Base-by-base conservation (phyloP, 2,113 vertebrate species). In the Corydoras sp. region DNA sequence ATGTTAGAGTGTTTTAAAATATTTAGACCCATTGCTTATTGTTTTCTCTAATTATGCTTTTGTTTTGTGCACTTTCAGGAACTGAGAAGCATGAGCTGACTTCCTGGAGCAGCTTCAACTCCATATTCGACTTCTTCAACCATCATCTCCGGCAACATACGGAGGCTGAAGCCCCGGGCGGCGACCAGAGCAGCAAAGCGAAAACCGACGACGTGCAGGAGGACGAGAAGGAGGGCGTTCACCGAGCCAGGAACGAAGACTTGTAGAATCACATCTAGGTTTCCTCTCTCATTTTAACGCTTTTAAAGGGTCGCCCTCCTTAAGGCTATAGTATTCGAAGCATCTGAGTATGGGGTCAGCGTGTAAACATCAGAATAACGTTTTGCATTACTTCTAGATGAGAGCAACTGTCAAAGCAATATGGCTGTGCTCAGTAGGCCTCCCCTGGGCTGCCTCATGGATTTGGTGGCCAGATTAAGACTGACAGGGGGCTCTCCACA, bases 401-500 rank as follows among this genome's bases (percentile, higher is more conserved):
- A 95, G 90, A 83, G 92, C 92, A 93, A 90, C 93, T 97, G 93
- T 97, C 93, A 94, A 95, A 95, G 94, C 94, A 95, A 95, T 95
- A 92, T 88, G 91, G 90, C 87, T 86, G 86, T 90, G 86, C 91
- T 89, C 92, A 89, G 85, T 86, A 89, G 82, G 90, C 91, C 93
- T 94, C 92, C 93, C 89, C 86, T 89, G 93, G 91, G 91, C 92
- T 86, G 89, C 83, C 84, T 87, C 91, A 82, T 68, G 86, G 86
- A 88, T 89, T 89, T 76, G 79, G 89, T 77, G 77, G 81, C 78
- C 85, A 93, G 91, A 93, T 93, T 87, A 89, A 89, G 91, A 90
- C 89, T 92, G 93, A 93, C 92, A 92, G 92, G 87, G 86, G 32
- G 85, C 88, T 82, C 84, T 80, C 87, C 88, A 87, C 86, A 65